Evolutionary conservation across 2,888 invertebrate genomes (phyloP).

Genomic region (Ariolimax columbianus): DNA sequence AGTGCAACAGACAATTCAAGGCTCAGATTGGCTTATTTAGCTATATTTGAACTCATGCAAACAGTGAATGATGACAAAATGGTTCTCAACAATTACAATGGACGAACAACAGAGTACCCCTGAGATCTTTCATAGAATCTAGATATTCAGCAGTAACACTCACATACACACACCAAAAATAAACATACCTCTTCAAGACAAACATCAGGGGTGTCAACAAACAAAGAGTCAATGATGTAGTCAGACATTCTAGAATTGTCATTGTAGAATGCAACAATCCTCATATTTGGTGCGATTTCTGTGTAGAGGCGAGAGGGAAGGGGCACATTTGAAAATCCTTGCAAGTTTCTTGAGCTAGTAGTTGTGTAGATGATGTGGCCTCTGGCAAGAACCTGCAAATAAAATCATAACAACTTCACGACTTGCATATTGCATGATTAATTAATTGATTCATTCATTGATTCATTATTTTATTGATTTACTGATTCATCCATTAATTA

Average conservation of each 20-base stretch:
- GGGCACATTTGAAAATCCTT: slow-evolving; percentile 24
- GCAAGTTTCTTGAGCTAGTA: background rate
- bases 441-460: too few relatives aligned
- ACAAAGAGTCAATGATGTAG: slow-evolving; percentile 55
- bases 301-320: slow-evolving; percentile 32
- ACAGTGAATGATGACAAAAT: too few relatives aligned
- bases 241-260: slow-evolving; percentile 33
- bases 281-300: slow-evolving; percentile 41
- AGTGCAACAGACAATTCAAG: too few relatives aligned
- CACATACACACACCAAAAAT: background rate
- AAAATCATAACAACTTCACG: background rate
- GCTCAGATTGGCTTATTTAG: too few relatives aligned
- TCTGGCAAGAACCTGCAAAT: slow-evolving; percentile 23
- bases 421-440: too few relatives aligned
- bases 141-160: too few relatives aligned
- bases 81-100: too few relatives aligned
- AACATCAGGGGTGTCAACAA: slow-evolving; percentile 52
- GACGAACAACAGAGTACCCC: too few relatives aligned
- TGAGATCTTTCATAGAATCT: too few relatives aligned
- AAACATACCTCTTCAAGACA: slow-evolving; percentile 57
- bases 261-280: slow-evolving; percentile 50
- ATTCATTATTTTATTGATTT: too few relatives aligned
- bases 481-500: too few relatives aligned
- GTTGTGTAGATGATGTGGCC: slow-evolving; percentile 44
- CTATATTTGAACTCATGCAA: too few relatives aligned